Evolutionary conservation across 2,797 vertebrate species (phyloP).

Genomic region (Neosilurus hyrtlii): DNA sequence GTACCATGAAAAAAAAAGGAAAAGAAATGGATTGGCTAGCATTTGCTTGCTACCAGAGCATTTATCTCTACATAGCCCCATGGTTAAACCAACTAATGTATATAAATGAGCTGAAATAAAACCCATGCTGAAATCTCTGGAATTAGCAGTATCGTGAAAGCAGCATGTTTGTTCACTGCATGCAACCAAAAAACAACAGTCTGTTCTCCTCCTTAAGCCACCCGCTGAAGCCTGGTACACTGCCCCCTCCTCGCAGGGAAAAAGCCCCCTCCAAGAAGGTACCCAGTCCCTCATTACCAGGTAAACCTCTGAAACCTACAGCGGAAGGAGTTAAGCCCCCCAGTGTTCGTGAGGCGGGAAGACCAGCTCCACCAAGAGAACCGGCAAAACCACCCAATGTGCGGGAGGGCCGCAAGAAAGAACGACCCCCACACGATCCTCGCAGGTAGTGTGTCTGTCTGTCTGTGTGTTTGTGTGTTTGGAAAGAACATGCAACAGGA

Average conservation of each 20-base stretch:
- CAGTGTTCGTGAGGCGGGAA: constrained; percentile 71
- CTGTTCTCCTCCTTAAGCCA: constrained; percentile 51
- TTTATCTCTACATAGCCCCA: neutral
- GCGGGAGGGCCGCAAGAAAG: constrained; percentile 85
- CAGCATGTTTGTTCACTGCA: neutral
- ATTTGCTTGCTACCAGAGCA: neutral
- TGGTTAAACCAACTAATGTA: neutral
- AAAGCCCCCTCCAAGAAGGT: constrained; percentile 84
- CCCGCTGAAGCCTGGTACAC: constrained; percentile 64
- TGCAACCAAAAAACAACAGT: constrained; percentile 24
- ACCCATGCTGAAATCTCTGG: neutral
- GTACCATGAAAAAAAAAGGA: neutral
- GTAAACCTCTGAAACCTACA: constrained; percentile 66
- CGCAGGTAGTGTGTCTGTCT: constrained; percentile 73
- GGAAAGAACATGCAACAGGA: neutral
- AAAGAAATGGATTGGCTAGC: neutral
- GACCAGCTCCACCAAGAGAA: constrained; percentile 71
- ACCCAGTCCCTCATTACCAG: constrained; percentile 71
- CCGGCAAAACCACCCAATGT: constrained; percentile 76
- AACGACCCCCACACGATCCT: constrained; percentile 79
- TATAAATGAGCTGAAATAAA: neutral
- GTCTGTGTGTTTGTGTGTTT: neutral
- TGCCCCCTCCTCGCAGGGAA: constrained; percentile 77
- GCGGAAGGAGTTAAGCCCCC: constrained; percentile 77
- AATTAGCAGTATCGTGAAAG: neutral